Base-by-base conservation (phyloP, 2,797 vertebrate genomes). In the Betta splendens region DNA sequence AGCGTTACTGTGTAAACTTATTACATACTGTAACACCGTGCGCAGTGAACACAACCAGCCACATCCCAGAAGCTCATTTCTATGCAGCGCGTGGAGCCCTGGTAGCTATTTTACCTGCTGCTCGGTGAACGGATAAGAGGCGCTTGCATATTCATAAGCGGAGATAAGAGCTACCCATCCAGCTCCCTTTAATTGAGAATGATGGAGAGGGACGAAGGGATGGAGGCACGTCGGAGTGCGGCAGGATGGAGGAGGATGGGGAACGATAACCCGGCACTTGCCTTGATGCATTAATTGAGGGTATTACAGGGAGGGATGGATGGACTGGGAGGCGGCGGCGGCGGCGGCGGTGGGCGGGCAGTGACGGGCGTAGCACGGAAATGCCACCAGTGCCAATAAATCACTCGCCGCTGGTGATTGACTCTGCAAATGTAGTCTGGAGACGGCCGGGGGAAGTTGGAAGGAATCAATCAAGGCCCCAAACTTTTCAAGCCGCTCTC, bases 161-260 rank as follows among this genome's bases (percentile, higher is more conserved):
- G 75, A 86, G 90, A 92, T 91, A 92, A 87, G 88, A 86, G 85
- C 79, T 60, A 84, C 77, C 80, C 80, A 83, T 88, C 83, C 86
- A 60, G 74, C 81, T 83, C 58, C 74, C 79, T 86, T 88, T 89
- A 91, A 91, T 88, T 89, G 86, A 89, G 92, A 90, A 90, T 89
- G 87, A 92, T 90, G 85, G 83, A 87, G 86, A 80, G 72, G 72
- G 71, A 80, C 45, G 49, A 77, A 81, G 65, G 72, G 79, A 83
- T 81, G 80, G 68, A 80, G 76, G 62, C 75, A 86, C 59, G 21
- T 46, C 16, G 47, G 59, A 73, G 72, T 71, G 79, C 81, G 78
- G 52, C 53, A 75, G 69, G 77, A 52, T 62, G 65, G 70, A 51
- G 33, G 73, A 70, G 69, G 75, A 75, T 55, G 72, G 74, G 64